Base-by-base conservation (phyloP, 2,113 vertebrate genomes). In the Phycodurus eques region DNA sequence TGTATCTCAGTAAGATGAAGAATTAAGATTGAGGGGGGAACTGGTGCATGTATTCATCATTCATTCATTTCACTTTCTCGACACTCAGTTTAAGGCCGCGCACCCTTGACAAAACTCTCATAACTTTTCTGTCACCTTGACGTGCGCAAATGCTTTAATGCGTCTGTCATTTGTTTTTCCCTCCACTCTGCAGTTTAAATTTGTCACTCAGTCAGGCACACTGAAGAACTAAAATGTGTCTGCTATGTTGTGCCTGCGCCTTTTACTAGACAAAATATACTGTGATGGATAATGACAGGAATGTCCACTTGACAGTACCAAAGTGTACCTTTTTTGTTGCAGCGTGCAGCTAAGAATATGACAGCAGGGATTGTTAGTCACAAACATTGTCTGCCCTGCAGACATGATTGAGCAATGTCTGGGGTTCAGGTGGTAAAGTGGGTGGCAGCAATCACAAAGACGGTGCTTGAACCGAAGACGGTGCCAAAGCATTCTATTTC, bases 51-150 rank as follows among this genome's bases (percentile, higher is more conserved):
- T 44, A 65, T 44, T 65, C 17, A 42, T 12, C 5, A 31, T 59
- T 56, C 53, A 56, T 56, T 59, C 14, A 7, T 56, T 56, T 56
- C 8, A 56, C 8, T 61, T 61, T 35, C 31, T 61, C 33, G 59
- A 20, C 63, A 44, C 20, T 65, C 20, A 27, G 22, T 65, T 65
- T 39, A 44, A 22, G 62, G 62, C 62, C 62, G n/a, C 10, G 42
- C 81, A 46, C 81, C 78, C 79, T 74, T 20, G 76, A 72, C 80
- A 81, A 74, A 44, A 67, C 68, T 85, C 72, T 72, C 76, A 71
- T 60, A 57, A 47, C 73, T 75, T 74, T 82, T 83, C 59, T 42
- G 70, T 81, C 70, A 73, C 72, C 68, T 76, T 71, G 73, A 70
- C 67, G 68, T 62, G 70, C 57, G 67, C 17, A 8, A 63, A 61